Conservation (phyloP, 2,113 vertebrate genomes). For the Cebidichthys violaceus region DNA sequence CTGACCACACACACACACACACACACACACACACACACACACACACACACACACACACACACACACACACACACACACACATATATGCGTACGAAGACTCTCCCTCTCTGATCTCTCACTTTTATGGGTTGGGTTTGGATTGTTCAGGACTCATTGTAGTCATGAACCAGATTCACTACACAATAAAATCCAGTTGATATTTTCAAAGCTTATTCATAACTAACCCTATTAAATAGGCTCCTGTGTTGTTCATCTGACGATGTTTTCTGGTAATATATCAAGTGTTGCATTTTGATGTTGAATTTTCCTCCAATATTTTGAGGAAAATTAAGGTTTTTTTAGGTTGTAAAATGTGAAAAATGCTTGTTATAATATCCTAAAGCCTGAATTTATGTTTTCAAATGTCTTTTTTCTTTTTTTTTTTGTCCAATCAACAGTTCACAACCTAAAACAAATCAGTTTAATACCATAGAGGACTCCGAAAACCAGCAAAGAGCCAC, state of each 20-base stretch:
- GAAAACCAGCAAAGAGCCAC: no score
- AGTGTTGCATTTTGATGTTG: no score
- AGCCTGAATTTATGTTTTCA: background rate
- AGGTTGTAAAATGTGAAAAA: background rate
- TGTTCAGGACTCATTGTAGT: conserved; percentile 19
- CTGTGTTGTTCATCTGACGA: background rate
- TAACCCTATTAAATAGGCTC: background rate
- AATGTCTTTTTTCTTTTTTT: background rate
- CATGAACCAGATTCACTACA: background rate
- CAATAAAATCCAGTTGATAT: background rate
- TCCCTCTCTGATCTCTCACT: background rate
- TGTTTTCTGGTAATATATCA: no score
- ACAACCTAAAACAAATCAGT: background rate
- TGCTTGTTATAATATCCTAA: no score
- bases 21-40: background rate
- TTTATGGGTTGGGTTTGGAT: conserved; percentile 2
- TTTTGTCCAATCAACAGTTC: background rate
- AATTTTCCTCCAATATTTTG: background rate
- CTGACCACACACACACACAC: conserved; percentile 6
- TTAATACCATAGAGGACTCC: background rate
- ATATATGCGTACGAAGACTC: background rate
- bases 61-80: background rate
- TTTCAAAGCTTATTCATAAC: background rate
- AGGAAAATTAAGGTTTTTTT: background rate
- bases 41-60: background rate